These are phyloP conservation scores for Onychostoma macrolepis DNA, from an alignment of 2,113 vertebrate genomes.

Conservation along the genomic window DNA sequence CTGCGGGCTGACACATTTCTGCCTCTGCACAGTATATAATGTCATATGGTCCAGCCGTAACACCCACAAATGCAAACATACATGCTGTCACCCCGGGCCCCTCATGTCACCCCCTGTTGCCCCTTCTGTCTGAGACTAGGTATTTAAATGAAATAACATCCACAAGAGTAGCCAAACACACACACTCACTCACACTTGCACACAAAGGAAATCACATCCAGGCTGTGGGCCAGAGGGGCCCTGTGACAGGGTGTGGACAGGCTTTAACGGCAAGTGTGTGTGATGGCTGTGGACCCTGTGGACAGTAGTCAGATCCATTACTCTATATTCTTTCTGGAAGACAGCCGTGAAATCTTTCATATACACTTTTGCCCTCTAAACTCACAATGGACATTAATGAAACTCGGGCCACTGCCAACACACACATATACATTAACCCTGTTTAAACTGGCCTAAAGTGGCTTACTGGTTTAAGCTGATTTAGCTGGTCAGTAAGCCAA, in stretches of 20 bases:
- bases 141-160: constrained; percentile 31
- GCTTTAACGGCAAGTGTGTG: background rate
- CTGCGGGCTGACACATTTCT: background rate
- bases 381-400: constrained; percentile 42
- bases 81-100: background rate
- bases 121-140: constrained; percentile 15
- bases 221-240: constrained; percentile 5
- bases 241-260: constrained; percentile 16
- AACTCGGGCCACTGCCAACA: background rate
- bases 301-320: constrained; percentile 5
- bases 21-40: background rate
- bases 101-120: background rate
- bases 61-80: background rate
- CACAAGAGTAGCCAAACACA: constrained; percentile 13
- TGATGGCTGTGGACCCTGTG: background rate
- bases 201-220: constrained; percentile 27
- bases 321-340: background rate
- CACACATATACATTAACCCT: background rate
- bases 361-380: constrained; percentile 4
- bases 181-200: background rate
- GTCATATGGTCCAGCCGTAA: background rate
- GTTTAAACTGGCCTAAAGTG: background rate
- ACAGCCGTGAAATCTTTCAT: constrained; percentile 21
- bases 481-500: too few relatives aligned
- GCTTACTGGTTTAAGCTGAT: too few relatives aligned